Base-by-base conservation (phyloP, 1,140 invertebrate species). In the Lutraria rhynchaena region DNA sequence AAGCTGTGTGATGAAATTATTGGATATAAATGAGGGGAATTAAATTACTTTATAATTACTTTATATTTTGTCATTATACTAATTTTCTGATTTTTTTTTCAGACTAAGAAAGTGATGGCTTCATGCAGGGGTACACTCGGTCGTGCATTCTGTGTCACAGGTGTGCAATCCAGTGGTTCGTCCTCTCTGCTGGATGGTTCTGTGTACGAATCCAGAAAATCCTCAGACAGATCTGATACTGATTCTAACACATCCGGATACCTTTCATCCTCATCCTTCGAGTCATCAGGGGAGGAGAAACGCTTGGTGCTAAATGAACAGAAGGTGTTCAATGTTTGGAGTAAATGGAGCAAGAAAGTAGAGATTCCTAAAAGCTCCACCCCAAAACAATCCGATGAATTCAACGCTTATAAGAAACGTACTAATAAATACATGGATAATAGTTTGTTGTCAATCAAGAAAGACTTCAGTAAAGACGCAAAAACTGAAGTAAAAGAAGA, bases 191-290 rank as follows among this genome's bases (percentile, higher is more conserved):
- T 55, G 49, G 46, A 22, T 24, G 41, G 41, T 15, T 29, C 44
- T 46, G 63, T 49, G 49, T 67, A 22, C 49, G 63, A n/a, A 17
- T 31, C 41, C 27, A 27, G 27, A 24, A 65, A 65, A 17, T 33
- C 44, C 3, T 19, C 46, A 19, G 44, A 57, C 49, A 46, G 41
- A 24, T 69, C 29, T 22, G 76, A 80, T 22, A 80, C 33, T 31
- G 76, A 80, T 35, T 80, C 76, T 15, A 80, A 70, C 35, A 80
- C 76, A 22, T 80, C 76, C 35, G 76, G 76, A 22, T 80, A 80
- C 53, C 2, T 80, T 17, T 80, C 76, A 19, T 77, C 75, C 4
- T 80, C 76, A n/a, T 80, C 76, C 1, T 69, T 80, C 24, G 76
- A 80, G 44, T 69, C 65, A 19, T 80, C 76, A 17, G 55, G 76